A percentile compares a stretch with the other conserved stretches of the same genome.
These are phyloP conservation scores for Xyrichtys novacula DNA, from an alignment of 2,797 vertebrate species.

Conservation along the genomic window DNA sequence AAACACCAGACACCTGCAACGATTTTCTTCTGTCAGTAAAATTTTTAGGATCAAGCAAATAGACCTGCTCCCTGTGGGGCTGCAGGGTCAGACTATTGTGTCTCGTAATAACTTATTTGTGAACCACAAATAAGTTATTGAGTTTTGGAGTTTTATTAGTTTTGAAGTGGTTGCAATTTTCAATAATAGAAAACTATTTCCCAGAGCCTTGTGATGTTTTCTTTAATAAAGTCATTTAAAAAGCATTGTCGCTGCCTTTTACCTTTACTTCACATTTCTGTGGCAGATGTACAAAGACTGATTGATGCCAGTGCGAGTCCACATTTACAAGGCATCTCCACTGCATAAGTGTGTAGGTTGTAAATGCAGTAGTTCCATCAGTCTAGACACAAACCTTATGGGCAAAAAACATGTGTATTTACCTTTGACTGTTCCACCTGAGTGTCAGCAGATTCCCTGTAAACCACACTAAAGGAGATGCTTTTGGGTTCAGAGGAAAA, in stretches of 20 bases:
- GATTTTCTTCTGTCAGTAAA: conserved; percentile 4
- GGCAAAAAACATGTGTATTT: background rate
- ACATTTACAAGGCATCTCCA: background rate
- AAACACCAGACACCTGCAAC: conserved; percentile 23
- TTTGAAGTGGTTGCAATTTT: conserved; percentile 10
- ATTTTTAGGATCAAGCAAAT: conserved; percentile 43
- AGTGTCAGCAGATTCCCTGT: conserved; percentile 84
- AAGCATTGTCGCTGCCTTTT: background rate
- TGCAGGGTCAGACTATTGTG: conserved; percentile 6
- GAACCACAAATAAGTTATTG: too few relatives aligned
- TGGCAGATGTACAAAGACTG: background rate
- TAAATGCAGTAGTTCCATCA: background rate
- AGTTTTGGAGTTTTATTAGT: conserved; percentile 5
- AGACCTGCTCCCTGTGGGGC: conserved; percentile 7
- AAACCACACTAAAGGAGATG: conserved; percentile 94
- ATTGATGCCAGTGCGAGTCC: background rate
- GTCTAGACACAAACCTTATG: background rate
- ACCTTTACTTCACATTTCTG: background rate
- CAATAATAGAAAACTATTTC: conserved; percentile 2
- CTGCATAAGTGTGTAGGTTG: background rate
- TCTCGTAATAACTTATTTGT: conserved; percentile 22
- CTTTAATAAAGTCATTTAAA: background rate
- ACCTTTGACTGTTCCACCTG: conserved; percentile 93
- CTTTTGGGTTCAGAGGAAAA: conserved; percentile 97
- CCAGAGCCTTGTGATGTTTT: background rate